Conservation (phyloP, 1,140 invertebrate species). For the Leucophenga varia region DNA sequence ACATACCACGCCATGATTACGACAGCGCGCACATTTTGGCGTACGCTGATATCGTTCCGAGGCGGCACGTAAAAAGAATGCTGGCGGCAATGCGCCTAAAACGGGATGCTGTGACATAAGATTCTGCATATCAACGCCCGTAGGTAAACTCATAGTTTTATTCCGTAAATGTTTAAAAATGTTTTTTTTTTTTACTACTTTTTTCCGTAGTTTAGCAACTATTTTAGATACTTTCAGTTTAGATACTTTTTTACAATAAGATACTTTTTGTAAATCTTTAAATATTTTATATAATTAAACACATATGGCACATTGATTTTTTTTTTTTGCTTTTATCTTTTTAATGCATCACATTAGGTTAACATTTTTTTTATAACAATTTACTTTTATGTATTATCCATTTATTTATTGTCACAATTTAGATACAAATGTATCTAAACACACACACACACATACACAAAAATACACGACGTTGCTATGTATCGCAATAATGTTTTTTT, state of each 20-base stretch:
- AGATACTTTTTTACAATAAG: constrained; percentile 1
- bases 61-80: constrained; percentile 80
- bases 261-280: neutral
- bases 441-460: too few species aligned
- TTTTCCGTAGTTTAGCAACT: neutral
- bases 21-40: constrained; percentile 97
- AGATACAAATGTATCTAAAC: neutral
- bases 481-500: constrained; percentile 1
- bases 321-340: neutral
- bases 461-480: too few species aligned
- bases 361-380: constrained; percentile 7
- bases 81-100: constrained; percentile 72
- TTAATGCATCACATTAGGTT: neutral
- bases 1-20: constrained; percentile 94
- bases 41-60: constrained; percentile 94
- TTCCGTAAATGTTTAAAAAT: neutral
- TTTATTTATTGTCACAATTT: constrained; percentile 9
- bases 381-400: constrained; percentile 1
- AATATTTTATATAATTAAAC: neutral
- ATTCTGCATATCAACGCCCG: constrained; percentile 78
- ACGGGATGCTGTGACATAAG: constrained; percentile 83
- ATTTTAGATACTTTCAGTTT: neutral
- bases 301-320: too few species aligned
- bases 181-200: neutral
- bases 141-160: constrained; percentile 70